These are phyloP conservation scores for Poliocrania exsul DNA, from an alignment of 2,797 vertebrate species.

Conservation along the genomic window DNA sequence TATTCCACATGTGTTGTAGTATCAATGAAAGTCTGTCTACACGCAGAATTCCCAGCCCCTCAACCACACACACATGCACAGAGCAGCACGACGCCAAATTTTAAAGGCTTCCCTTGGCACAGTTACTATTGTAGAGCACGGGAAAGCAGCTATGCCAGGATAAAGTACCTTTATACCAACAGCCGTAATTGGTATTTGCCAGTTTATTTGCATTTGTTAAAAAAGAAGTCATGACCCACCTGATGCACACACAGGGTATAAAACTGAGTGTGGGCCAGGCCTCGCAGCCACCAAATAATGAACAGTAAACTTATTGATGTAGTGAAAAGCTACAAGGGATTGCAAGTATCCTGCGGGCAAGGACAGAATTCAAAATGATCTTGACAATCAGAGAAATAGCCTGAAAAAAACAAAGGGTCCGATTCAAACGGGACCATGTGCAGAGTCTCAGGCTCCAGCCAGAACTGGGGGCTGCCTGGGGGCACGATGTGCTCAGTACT, in stretches of 20 bases:
- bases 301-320: conserved; percentile 69
- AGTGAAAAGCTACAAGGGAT: conserved; percentile 62
- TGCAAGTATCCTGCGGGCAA: conserved; percentile 60
- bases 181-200: neutral
- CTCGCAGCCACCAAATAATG: conserved; percentile 24
- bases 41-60: conserved; percentile 42
- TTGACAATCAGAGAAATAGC: conserved; percentile 39
- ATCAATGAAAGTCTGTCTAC: conserved; percentile 64
- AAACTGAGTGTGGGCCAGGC: conserved; percentile 32
- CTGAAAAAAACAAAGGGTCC: conserved; percentile 54
- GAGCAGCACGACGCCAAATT: conserved; percentile 11
- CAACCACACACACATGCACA: neutral
- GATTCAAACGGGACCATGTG: conserved; percentile 45
- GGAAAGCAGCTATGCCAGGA: conserved; percentile 23
- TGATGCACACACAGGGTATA: neutral
- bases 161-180: neutral
- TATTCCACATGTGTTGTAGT: conserved; percentile 52
- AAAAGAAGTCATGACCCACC: neutral
- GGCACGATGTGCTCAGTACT: neutral
- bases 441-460: conserved; percentile 16
- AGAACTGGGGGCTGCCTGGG: neutral
- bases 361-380: conserved; percentile 66
- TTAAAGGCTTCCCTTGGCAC: conserved; percentile 33
- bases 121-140: neutral
- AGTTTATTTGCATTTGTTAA: neutral